Conservation (phyloP, 2,888 invertebrate genomes). For the Harpagoxenus sublaevis region DNA sequence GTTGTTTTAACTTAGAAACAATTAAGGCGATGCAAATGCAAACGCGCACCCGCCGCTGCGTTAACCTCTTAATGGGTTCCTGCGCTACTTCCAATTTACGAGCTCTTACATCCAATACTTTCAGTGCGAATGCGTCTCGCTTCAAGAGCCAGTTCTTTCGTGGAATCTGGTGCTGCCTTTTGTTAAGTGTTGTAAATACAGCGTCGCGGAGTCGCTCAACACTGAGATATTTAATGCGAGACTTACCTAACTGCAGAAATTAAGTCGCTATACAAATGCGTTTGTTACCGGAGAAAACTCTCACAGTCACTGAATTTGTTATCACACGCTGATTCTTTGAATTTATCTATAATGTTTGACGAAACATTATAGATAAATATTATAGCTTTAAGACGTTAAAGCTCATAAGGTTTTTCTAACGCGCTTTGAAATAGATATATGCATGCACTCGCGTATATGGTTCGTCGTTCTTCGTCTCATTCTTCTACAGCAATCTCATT, state of each 20-base stretch:
- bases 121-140: slow-evolving; percentile 46
- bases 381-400: not conserved
- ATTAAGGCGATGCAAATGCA: slow-evolving; percentile 71
- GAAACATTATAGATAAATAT: too few relatives aligned
- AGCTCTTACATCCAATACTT: slow-evolving; percentile 58
- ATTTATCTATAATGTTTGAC: not conserved
- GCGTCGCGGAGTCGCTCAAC: not conserved
- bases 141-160: slow-evolving; percentile 4
- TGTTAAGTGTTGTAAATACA: slow-evolving; percentile 6
- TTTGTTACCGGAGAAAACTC: not conserved
- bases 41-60: slow-evolving; percentile 45
- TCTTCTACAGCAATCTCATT: slow-evolving; percentile 13
- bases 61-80: slow-evolving; percentile 70
- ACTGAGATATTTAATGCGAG: not conserved
- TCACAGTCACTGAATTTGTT: not conserved
- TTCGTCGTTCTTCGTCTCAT: slow-evolving; percentile 4
- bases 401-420: slow-evolving; percentile 2
- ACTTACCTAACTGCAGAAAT: not conserved
- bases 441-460: not conserved
- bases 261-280: slow-evolving; percentile 18
- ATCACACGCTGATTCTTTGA: not conserved
- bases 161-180: not conserved
- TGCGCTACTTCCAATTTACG: slow-evolving; percentile 69
- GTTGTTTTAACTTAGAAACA: slow-evolving; percentile 69
- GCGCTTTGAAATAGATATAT: slow-evolving; percentile 13